Evolutionary conservation across 53 echinoderm and acorn worm species (phyloP).

Genomic region (Paracentrotus lividus): DNA sequence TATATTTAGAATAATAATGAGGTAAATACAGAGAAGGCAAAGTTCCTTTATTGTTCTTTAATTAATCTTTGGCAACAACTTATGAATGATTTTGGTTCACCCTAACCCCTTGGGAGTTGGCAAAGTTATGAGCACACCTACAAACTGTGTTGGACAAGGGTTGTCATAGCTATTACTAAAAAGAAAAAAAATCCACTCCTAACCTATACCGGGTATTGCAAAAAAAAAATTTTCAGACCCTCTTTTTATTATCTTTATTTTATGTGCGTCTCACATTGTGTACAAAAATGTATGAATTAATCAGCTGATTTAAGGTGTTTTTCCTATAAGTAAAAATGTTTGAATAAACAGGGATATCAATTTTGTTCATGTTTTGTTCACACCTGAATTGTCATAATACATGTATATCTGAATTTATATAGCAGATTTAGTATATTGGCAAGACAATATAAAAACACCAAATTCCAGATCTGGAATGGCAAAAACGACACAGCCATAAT

Average conservation of each 20-base stretch:
- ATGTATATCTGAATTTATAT: too few species aligned
- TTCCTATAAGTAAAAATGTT: not conserved
- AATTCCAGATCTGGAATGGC: not conserved
- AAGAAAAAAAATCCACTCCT: too few species aligned
- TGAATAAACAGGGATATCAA: not conserved
- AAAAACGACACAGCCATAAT: not conserved
- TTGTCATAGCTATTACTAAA: too few species aligned
- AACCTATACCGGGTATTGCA: too few species aligned
- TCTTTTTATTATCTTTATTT: not conserved
- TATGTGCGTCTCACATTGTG: too few species aligned
- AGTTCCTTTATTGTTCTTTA: not conserved
- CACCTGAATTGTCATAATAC: too few species aligned
- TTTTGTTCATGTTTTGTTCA: not conserved
- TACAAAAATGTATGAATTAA: too few species aligned
- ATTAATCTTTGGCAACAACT: slow-evolving; percentile 28
- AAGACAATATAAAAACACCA: not conserved
- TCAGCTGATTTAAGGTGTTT: not conserved
- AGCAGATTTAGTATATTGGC: too few species aligned
- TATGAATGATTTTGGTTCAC: not conserved
- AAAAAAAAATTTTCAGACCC: not conserved
- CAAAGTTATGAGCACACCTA: not conserved
- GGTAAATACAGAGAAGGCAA: slow-evolving; percentile 3
- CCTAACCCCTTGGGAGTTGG: not conserved
- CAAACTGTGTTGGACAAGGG: not conserved
- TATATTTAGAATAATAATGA: not conserved